phyloP scores from a whole-genome alignment of 2,888 invertebrate species.

The Ophion costatus region DNA sequence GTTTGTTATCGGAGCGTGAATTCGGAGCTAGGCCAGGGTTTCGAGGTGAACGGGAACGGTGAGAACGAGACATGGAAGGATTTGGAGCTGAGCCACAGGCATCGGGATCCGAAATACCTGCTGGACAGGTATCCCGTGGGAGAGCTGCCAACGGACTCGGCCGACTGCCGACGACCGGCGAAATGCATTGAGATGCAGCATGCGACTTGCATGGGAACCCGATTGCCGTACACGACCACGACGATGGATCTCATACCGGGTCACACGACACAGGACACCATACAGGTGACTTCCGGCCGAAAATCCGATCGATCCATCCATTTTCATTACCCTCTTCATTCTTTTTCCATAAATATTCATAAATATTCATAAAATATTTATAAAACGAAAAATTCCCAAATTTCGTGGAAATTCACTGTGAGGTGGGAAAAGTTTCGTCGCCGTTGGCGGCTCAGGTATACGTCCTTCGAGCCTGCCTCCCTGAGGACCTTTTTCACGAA shows the following conservation, averaged over 20 bases:
- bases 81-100: constrained; percentile 71
- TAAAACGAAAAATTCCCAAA: background rate
- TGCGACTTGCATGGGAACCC: constrained; percentile 90
- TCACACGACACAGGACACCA: constrained; percentile 86
- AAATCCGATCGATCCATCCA: background rate
- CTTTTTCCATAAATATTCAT: background rate
- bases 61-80: constrained; percentile 75
- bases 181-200: constrained; percentile 88
- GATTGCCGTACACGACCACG: constrained; percentile 90
- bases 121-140: constrained; percentile 76
- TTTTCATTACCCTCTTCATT: background rate
- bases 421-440: constrained; percentile 28
- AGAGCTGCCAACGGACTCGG: constrained; percentile 75
- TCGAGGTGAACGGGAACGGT: constrained; percentile 69
- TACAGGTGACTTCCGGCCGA: constrained; percentile 70
- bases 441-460: constrained; percentile 44
- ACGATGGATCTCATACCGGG: constrained; percentile 90
- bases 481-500: constrained; percentile 24
- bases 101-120: constrained; percentile 76
- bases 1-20: constrained; percentile 52
- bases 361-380: no score
- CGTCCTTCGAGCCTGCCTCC: background rate
- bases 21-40: constrained; percentile 74
- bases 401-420: background rate
- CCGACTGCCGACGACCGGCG: constrained; percentile 88